Evolutionary conservation across 1,140 invertebrate genomes (phyloP).

Genomic region (Orchestia grillus): DNA sequence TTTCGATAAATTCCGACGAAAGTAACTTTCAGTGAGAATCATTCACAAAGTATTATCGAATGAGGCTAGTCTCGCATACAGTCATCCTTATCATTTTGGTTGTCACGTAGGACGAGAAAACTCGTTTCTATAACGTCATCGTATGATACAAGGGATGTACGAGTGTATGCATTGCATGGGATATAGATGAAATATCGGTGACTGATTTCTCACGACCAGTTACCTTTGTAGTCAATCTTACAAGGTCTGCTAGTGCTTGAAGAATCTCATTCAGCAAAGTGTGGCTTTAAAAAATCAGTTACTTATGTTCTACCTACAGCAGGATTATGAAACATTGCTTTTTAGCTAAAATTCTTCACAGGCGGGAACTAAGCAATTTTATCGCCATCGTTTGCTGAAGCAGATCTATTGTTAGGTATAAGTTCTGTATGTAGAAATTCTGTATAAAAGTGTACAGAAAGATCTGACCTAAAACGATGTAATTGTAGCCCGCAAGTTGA

Average conservation of each 20-base stretch:
- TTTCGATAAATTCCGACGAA: background rate
- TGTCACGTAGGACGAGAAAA: background rate
- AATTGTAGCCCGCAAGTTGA: background rate
- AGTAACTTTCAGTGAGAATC: background rate
- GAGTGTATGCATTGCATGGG: background rate
- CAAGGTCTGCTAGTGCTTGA: background rate
- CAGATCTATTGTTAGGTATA: background rate
- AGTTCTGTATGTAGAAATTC: slow-evolving; percentile 2
- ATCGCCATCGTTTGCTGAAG: background rate
- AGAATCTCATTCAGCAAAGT: background rate
- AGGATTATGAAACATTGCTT: background rate
- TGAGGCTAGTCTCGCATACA: background rate
- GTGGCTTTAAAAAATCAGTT: background rate
- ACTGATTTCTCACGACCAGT: background rate
- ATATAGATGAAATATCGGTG: background rate
- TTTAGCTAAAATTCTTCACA: background rate
- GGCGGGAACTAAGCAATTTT: background rate
- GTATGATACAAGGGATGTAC: background rate
- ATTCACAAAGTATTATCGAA: background rate
- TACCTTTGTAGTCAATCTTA: background rate
- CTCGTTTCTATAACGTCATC: background rate
- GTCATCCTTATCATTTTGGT: background rate
- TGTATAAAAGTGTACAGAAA: slow-evolving; percentile 15
- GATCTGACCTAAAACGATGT: slow-evolving; percentile 32
- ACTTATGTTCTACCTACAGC: background rate